Base-by-base conservation (phyloP, 2,888 invertebrate genomes). In the Barypeithes pellucidus region DNA sequence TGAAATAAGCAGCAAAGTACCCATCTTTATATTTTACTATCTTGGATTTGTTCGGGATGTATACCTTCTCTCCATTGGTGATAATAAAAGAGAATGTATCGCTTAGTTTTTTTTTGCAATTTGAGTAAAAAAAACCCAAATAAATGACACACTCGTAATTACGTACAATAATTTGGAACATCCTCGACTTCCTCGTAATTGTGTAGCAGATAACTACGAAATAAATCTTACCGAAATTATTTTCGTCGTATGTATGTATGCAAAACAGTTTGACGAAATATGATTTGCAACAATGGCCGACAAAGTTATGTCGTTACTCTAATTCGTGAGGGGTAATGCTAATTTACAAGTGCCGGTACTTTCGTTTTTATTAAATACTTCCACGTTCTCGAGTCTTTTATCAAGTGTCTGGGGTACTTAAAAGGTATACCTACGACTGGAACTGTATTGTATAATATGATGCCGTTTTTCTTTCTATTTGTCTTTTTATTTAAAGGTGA, bases 361-460 rank as follows among this genome's bases (percentile, higher is more conserved):
- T 69, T 69, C 69, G 24, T 54, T 69, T 69, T 69, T 62, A 43
- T 12, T 39, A 62, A 69, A 69, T 69, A 69, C 52, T 63, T 69
- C 18, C 69, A 69, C 63, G 69, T 69, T 12, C 33, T 52, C n/a
- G 8, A 29, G 18, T 1, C 52, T 33, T 16, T 33, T 54, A 57
- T 33, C 0, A 33, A 57, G 33, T 33, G 54, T 57, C 54, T 57
- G 54, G 3, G 29, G 9, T 11, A 14, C 16, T 47, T 20, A 50
- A 50, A 50, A 50, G 50, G 50, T 50, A 47, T 20, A 9, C 20
- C 2, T 24, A 9, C 29, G 5, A 29, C 29, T 43, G 12, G 7
- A 12, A n/a, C n/a, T 18, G 3, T 47, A 16, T 50, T 50, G 24
- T 22, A 12, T 11, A 50, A 50, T 24, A 24, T 7, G n/a, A n/a